These are phyloP conservation scores for Horisme vitalbata DNA, from an alignment of 2,888 invertebrate genomes.

Conservation along the genomic window DNA sequence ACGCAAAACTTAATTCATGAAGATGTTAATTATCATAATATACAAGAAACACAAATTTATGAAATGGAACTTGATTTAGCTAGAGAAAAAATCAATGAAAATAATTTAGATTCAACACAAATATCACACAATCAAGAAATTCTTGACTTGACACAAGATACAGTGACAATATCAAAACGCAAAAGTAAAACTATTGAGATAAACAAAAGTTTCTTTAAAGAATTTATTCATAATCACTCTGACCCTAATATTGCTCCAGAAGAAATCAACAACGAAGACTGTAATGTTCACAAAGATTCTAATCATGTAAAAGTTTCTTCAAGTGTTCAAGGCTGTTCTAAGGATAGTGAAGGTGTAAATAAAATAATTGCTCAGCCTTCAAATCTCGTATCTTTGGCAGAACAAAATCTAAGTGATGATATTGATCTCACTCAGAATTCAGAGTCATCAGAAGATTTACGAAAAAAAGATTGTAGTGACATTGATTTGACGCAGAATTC, in stretches of 20 bases:
- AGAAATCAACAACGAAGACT: background rate
- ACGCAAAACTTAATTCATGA: constrained; percentile 24
- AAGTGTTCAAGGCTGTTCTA: too few relatives aligned
- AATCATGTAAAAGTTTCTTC: background rate
- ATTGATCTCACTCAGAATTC: constrained; percentile 63
- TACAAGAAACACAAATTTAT: background rate
- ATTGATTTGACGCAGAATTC: constrained; percentile 63
- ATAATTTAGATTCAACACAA: constrained; percentile 13
- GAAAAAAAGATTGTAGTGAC: constrained; percentile 26
- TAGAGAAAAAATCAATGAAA: background rate
- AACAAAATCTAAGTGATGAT: constrained; percentile 23
- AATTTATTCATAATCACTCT: constrained; percentile 52
- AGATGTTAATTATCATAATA: background rate
- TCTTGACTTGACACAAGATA: constrained; percentile 10
- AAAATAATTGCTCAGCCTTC: background rate
- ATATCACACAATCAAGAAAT: constrained; percentile 1
- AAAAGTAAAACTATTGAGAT: constrained; percentile 12
- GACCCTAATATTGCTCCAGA: constrained; percentile 25
- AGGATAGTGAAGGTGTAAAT: background rate
- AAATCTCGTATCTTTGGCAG: background rate
- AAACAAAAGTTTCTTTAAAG: constrained; percentile 48
- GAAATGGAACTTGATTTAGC: constrained; percentile 12
- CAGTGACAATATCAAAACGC: background rate
- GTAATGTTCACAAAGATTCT: background rate
- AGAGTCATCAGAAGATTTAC: constrained; percentile 32